These are phyloP conservation scores for Sebastes steindachneri DNA, from an alignment of 2,797 vertebrate genomes.

Conservation along the genomic window DNA sequence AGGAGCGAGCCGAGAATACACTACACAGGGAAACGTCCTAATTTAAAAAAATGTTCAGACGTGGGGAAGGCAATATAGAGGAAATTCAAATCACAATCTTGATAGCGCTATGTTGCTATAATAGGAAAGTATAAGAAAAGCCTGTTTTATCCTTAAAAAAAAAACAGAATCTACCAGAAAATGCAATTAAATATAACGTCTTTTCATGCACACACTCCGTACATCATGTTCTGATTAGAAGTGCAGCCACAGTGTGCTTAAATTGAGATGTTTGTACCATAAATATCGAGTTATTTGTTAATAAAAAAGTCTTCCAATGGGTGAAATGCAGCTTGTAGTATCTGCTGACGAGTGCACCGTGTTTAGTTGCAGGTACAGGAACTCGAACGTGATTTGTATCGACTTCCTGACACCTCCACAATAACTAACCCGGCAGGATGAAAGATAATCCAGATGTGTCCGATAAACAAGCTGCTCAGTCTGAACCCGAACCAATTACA, in stretches of 20 bases:
- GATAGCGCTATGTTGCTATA: background rate
- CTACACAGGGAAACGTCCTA: background rate
- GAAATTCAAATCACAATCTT: background rate
- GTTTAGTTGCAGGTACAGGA: slow-evolving; percentile 13
- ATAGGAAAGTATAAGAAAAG: background rate
- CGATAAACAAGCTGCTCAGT: background rate
- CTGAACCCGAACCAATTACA: background rate
- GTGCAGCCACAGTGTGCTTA: background rate
- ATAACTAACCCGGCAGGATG: background rate
- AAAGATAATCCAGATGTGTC: slow-evolving; percentile 17
- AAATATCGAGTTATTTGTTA: background rate
- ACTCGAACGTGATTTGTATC: slow-evolving; percentile 27
- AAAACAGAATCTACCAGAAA: background rate
- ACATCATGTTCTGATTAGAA: background rate
- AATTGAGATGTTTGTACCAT: background rate
- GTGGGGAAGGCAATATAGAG: background rate
- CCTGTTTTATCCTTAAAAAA: background rate
- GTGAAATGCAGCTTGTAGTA: background rate
- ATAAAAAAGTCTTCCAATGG: background rate
- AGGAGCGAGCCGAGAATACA: background rate
- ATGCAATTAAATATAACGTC: background rate
- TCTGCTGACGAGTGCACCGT: slow-evolving; percentile 1
- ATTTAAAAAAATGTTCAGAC: background rate
- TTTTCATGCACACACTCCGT: background rate
- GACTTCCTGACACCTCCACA: slow-evolving; percentile 30